Evolutionary conservation across 2,888 invertebrate genomes (phyloP).

Genomic region (Ariolimax columbianus): DNA sequence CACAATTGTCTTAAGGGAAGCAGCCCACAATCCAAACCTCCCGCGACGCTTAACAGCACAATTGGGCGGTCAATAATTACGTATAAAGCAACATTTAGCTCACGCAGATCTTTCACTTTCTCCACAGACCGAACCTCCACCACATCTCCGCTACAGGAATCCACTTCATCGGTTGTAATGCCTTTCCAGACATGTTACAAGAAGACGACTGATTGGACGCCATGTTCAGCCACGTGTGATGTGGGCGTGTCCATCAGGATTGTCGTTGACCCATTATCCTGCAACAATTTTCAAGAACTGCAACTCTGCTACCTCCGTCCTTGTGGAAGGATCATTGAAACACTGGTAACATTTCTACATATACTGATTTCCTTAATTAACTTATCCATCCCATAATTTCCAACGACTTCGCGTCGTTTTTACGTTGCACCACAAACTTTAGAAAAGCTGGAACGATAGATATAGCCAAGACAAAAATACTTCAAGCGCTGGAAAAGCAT

Average conservation of each 20-base stretch:
- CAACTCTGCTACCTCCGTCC: conserved; percentile 84
- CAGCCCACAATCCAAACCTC: too few relatives aligned
- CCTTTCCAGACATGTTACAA: conserved; percentile 1
- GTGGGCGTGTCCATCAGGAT: conserved; percentile 84
- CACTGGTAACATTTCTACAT: not conserved
- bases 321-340: conserved; percentile 69
- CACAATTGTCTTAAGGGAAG: too few relatives aligned
- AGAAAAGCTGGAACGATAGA: too few relatives aligned
- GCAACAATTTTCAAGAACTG: conserved; percentile 83
- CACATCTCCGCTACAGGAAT: not conserved
- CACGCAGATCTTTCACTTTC: too few relatives aligned
- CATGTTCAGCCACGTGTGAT: conserved; percentile 84
- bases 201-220: conserved; percentile 81
- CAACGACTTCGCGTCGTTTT: too few relatives aligned
- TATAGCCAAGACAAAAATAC: too few relatives aligned
- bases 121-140: conserved; percentile 6
- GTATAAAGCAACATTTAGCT: too few relatives aligned
- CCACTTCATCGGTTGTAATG: not conserved
- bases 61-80: too few relatives aligned
- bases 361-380: not conserved
- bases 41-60: too few relatives aligned
- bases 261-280: conserved; percentile 83
- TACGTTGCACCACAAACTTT: too few relatives aligned
- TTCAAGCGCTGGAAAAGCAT: too few relatives aligned
- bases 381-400: too few relatives aligned